These are phyloP conservation scores for Myanophis thanlyinensis DNA, from an alignment of 2,113 vertebrate species.

Conservation along the genomic window DNA sequence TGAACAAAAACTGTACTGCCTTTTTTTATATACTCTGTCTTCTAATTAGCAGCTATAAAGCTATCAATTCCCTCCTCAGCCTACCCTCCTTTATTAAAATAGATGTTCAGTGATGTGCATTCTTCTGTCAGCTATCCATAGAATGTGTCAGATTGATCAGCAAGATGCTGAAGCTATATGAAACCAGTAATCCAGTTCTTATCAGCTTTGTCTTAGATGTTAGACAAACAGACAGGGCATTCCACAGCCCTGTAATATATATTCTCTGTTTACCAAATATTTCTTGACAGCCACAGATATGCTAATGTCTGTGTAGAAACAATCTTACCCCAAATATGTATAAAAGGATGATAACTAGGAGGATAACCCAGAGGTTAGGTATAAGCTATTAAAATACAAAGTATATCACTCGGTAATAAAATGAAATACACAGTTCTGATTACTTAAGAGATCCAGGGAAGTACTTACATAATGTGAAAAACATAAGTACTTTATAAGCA, in stretches of 20 bases:
- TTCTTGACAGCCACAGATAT: neutral
- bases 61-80: neutral
- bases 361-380: neutral
- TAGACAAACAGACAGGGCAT: neutral
- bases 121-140: neutral
- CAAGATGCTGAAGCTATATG: neutral
- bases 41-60: neutral
- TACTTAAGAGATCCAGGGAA: neutral
- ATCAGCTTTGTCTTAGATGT: neutral
- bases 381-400: neutral
- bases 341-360: neutral
- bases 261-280: neutral
- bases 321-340: neutral
- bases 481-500: neutral
- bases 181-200: neutral
- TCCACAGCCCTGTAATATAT: neutral
- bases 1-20: neutral
- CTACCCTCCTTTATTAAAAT: neutral
- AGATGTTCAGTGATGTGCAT: neutral
- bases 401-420: neutral
- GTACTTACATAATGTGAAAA: neutral
- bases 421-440: neutral
- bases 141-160: neutral
- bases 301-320: neutral
- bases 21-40: neutral